Base-by-base conservation (phyloP, 2,113 vertebrate genomes). In the Turnix velox region DNA sequence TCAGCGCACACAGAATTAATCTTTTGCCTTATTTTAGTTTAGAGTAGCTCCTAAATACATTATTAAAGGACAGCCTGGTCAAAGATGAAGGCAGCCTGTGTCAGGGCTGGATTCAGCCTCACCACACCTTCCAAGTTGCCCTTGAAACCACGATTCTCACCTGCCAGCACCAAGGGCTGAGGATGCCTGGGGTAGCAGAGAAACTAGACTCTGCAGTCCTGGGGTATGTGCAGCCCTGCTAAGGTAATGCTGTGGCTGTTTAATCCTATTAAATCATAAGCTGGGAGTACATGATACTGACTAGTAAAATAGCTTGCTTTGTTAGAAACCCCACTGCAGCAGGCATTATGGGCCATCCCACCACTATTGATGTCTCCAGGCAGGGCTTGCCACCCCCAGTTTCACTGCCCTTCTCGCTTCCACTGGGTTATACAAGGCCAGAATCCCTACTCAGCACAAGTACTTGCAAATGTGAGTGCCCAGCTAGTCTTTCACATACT, bases 221-320 rank as follows among this genome's bases (percentile, higher is more conserved):
- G 14, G 61, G 37, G 9, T 48, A 48, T 4, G 14, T 61, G 23
- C 45, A 68, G 4, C 46, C 55, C 59, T 73, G 74, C 93, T 74
- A 95, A 84, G 23, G 45, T 87, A 62, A 40, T 49, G 58, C 52
- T 18, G 7, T 82, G 84, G 45, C 74, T 76, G 52, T 59, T 87
- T 91, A 92, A 94, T 78, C 93, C 84, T 89, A 59, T 95, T 96
- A 84, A 55, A 78, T 24, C 37, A 48, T 63, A 82, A 87, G 22
- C 61, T 82, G 65, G 6, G 66, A 72, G 31, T 68, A 61, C 42
- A 63, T 1, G 6, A 79, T 75, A 68, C 25, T 72, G 48, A 68
- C 63, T 67, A 71, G 25, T 81, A 80, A 55, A 92, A 92, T 6
- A 61, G 45, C 45, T 65, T 33, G n/a, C 69, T 89, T 78, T 92